A percentile compares a stretch with the other conserved stretches of the same genome.
Conservation (phyloP, 2,888 invertebrate species). For the Agonopterix subpropinquella region DNA sequence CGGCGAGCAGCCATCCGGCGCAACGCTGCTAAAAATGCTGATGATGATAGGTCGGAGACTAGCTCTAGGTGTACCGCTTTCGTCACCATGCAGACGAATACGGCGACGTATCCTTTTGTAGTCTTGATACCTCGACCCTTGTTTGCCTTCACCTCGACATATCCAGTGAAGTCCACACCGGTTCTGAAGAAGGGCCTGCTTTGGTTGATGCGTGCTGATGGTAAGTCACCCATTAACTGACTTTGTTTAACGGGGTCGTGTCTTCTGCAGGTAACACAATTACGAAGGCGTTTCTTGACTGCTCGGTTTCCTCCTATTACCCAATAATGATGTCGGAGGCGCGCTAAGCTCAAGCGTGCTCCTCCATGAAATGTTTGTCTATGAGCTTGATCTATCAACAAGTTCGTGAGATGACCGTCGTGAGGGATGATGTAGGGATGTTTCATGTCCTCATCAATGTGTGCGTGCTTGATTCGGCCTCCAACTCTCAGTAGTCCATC, state of each 20-base stretch:
- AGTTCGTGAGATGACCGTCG: constrained; percentile 1
- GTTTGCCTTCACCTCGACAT: too few relatives aligned
- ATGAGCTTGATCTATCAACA: constrained; percentile 2
- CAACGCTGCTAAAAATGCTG: too few relatives aligned
- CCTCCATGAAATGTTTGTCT: constrained; percentile 10
- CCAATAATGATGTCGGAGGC: constrained; percentile 12
- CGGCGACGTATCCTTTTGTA: too few relatives aligned
- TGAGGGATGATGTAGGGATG: neutral
- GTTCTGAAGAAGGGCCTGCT: too few relatives aligned
- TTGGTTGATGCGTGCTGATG: constrained; percentile 1
- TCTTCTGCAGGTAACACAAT: constrained; percentile 11
- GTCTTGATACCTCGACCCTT: too few relatives aligned
- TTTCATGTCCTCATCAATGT: neutral
- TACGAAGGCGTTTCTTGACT: constrained; percentile 5
- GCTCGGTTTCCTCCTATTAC: constrained; percentile 9
- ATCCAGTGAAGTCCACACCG: too few relatives aligned
- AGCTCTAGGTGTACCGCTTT: too few relatives aligned
- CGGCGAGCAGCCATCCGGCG: too few relatives aligned
- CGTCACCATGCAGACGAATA: too few relatives aligned
- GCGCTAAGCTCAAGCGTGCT: constrained; percentile 9
- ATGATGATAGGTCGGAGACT: too few relatives aligned
- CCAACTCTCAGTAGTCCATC: neutral
- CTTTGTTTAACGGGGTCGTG: constrained; percentile 3
- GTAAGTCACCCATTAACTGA: constrained; percentile 12
- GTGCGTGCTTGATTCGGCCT: neutral